phyloP scores from a whole-genome alignment of 92 coral and sea anemone species.

The Palythoa caribaeorum region DNA sequence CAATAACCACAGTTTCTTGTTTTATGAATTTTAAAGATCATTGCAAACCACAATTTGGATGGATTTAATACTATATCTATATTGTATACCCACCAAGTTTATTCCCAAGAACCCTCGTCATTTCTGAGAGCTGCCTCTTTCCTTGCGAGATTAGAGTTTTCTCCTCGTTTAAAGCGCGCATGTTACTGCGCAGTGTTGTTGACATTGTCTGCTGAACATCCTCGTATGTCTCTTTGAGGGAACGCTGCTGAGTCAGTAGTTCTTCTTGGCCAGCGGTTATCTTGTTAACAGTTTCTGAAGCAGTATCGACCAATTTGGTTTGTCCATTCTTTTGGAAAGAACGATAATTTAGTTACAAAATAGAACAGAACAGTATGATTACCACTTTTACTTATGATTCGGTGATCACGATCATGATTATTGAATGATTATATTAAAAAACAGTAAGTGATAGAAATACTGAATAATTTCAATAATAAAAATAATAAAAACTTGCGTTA shows the following conservation, averaged over 20 bases:
- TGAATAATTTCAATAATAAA: too few relatives aligned
- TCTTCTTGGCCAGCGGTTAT: conserved; percentile 91
- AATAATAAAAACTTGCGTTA: too few relatives aligned
- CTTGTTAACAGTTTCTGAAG: conserved; percentile 80
- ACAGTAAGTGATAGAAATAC: too few relatives aligned
- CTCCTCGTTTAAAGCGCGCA: conserved; percentile 79
- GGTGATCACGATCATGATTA: too few relatives aligned
- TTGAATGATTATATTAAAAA: too few relatives aligned
- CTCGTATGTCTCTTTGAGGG: conserved; percentile 71
- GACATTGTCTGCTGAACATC: conserved; percentile 82
- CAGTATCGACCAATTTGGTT: conserved; percentile 64
- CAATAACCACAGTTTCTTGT: too few relatives aligned
- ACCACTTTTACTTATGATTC: too few relatives aligned
- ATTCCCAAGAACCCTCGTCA: conserved; percentile 74
- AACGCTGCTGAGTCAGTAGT: conserved; percentile 77
- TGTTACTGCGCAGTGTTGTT: conserved; percentile 68
- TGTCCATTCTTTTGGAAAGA: conserved; percentile 73
- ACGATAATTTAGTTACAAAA: too few relatives aligned
- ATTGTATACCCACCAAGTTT: conserved; percentile 74
- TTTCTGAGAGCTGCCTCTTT: conserved; percentile 78
- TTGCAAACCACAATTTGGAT: too few relatives aligned
- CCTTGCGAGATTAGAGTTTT: conserved; percentile 79
- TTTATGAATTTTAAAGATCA: too few relatives aligned
- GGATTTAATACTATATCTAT: too few relatives aligned
- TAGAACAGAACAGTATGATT: too few relatives aligned